Base-by-base conservation (phyloP, 2,888 invertebrate species). In the Lepidochrysops patricia region DNA sequence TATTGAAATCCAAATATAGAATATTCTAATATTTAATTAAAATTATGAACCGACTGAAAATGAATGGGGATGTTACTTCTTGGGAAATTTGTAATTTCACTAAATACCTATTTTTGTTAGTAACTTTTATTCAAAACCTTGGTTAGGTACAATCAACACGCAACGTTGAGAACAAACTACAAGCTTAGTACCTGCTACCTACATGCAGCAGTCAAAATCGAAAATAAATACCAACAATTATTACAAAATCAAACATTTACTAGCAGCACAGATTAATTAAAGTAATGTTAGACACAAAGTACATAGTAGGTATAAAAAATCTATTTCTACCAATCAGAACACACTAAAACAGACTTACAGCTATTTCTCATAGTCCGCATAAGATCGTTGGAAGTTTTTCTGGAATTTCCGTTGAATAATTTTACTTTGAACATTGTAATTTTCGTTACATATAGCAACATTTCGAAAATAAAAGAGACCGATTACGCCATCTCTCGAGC, bases 331-430 rank as follows among this genome's bases (percentile, higher is more conserved):
- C 52, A 29, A 82, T 85, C 86, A 86, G 74, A 86, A 84, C 88
- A 88, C 87, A 88, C 86, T 88, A 84, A 87, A 88, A 86, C 77
- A 59, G 69, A 89, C 89, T 89, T 82, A 89, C 89, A 77, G 79
- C 74, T 79, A 62, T 77, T 79, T 84, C 76, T 79, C 85, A 88
- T 80, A 77, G 79, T 87, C 87, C 77, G 85, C 77, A 88, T 82
- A 85, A 89, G 84, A 77, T 88, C 84, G 81, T 89, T 84, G 73
- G 89, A 89, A 43, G 87, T 88, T 85, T 85, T 81, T 89, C 89
- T 89, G 89, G 57, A 83, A 86, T 71, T 65, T 57, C 60, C 66
- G 70, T 71, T 62, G 71, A 67, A 72, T 69, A 9, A 15, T 37
- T 37, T 37, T 37, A 37, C 37, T 37, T 15, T n/a, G 15, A 37